Evolutionary conservation across 1,140 invertebrate species (phyloP), one percentile per base, ranked within the genome.

Genomic region (Ceratitis capitata): DNA sequence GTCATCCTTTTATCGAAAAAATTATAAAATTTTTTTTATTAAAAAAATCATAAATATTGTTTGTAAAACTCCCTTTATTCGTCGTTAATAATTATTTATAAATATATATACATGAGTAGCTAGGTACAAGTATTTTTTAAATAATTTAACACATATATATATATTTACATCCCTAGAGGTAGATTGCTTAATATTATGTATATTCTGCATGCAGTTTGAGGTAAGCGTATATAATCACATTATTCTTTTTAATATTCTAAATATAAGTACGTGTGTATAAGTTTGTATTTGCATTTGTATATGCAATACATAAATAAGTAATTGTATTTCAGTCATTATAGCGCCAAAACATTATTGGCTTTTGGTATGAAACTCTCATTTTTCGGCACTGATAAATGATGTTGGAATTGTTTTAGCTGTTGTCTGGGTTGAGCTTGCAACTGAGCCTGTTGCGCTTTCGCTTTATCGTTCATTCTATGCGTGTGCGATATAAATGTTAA

Each of bases 401-500:
- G 69, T 45, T 45, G 69, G 35, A 45, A 45, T 45, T 78, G 69
- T 78, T 78, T 78, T 5, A 78, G 12, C 16, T 78, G 39, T 26
- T 78, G 39, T 78, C 45, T 78, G 0, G 29, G 39, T 23, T 39
- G 4, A 16, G 69, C 16, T 78, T n/a, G n/a, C n/a, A n/a, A n/a
- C n/a, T n/a, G n/a, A n/a, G n/a, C n/a, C n/a, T n/a, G 19, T 23
- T 78, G 9, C n/a, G 2, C 12, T 3, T 45, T 10, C 2, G 2
- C 19, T 78, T 78, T 78, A n/a, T 42, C 7, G 23, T 39, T 29
- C 39, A 82, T 86, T 14, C 85, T 87, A 91, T 97, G 96, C 96
- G 97, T 97, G 88, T 97, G 97, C 0, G 96, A 95, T 82, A 98
- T 92, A 90, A 97, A 97, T 87, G 95, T 95, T 42, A 96, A 96